phyloP scores from a whole-genome alignment of 2,113 vertebrate genomes.

The Microcebus lehilahytsara region DNA sequence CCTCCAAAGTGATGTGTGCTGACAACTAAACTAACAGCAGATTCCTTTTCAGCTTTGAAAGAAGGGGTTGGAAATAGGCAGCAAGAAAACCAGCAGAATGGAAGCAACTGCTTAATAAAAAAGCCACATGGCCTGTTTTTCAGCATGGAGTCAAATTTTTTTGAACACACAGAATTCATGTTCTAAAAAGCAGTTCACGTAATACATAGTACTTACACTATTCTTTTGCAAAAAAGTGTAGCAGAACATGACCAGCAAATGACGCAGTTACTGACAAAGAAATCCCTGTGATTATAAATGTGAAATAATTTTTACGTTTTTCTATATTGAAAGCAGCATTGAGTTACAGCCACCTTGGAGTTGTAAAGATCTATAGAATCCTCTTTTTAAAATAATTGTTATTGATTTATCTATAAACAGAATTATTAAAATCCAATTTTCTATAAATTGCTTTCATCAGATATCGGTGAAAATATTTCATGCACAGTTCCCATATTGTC shows the following conservation, averaged over 20 bases:
- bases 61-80: not conserved
- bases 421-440: slow-evolving; percentile 49
- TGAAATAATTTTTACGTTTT: slow-evolving; percentile 44
- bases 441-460: not conserved
- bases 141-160: not conserved
- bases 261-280: slow-evolving; percentile 20
- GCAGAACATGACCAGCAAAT: not conserved
- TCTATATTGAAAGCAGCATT: not conserved
- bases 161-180: not conserved
- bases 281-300: not conserved
- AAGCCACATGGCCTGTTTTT: not conserved
- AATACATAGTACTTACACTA: not conserved
- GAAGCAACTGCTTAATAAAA: not conserved
- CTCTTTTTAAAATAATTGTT: slow-evolving; percentile 26
- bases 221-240: not conserved
- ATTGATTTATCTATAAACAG: slow-evolving; percentile 29
- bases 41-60: not conserved
- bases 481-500: not conserved
- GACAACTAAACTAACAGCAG: not conserved
- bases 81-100: not conserved
- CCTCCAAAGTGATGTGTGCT: not conserved
- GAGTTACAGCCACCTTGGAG: not conserved
- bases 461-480: not conserved
- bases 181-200: not conserved
- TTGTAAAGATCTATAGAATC: slow-evolving; percentile 7